phyloP scores from a whole-genome alignment of 2,888 invertebrate species.

The Sclerodermus sp. region DNA sequence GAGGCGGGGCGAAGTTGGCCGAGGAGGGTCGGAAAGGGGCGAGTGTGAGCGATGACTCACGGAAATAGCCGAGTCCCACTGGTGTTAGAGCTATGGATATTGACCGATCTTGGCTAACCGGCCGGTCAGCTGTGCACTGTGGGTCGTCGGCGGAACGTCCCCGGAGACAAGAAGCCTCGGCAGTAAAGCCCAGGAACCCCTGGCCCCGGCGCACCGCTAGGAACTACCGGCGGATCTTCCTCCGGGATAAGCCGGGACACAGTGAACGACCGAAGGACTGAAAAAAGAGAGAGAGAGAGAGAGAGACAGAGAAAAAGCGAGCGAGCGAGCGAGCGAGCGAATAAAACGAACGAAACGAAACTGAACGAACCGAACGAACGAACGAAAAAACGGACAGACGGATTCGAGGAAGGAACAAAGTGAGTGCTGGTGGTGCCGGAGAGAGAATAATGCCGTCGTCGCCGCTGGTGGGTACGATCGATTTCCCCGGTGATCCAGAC shows the following conservation, averaged over 20 bases:
- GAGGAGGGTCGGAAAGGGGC: constrained; percentile 29
- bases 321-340: neutral
- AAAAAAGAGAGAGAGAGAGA: neutral
- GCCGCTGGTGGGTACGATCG: no score
- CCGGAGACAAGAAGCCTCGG: neutral
- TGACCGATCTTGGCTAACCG: constrained; percentile 53
- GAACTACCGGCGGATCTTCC: no score
- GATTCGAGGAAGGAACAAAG: neutral
- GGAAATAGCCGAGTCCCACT: constrained; percentile 25
- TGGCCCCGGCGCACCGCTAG: no score
- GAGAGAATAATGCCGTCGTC: constrained; percentile 2
- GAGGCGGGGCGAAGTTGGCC: constrained; percentile 23
- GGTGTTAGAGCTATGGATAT: constrained; percentile 42
- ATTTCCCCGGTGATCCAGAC: no score
- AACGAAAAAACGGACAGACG: neutral
- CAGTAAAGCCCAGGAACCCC: no score
- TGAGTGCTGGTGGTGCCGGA: neutral
- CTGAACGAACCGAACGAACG: no score
- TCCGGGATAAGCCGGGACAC: no score
- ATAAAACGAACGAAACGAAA: neutral
- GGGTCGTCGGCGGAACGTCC: constrained; percentile 19
- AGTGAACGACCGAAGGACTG: no score
- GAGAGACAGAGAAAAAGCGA: constrained; percentile 6
- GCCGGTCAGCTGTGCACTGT: constrained; percentile 55
- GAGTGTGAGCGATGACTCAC: constrained; percentile 15